Evolutionary conservation across 2,797 vertebrate genomes (phyloP), one percentile per base, ranked within the genome.

Genomic region (Scomberomorus guttatus): DNA sequence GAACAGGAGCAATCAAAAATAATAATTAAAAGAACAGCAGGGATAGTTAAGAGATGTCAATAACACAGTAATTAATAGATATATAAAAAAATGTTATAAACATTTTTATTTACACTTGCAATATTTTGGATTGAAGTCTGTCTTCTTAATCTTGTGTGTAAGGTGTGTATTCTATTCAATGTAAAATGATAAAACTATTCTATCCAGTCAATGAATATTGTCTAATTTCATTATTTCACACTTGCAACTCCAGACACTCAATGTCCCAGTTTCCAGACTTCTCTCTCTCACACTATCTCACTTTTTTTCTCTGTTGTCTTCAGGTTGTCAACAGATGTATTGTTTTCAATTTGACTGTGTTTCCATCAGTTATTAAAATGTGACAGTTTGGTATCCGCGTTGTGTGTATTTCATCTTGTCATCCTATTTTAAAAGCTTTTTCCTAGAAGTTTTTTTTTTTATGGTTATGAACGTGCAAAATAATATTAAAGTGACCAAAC

Each of bases 231-330:
- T 44, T 50, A 50, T 72, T 71, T 74, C 12, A 52, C n/a, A 54
- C 17, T 42, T 58, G 5, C 48, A 52, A 2, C n/a, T 61, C 11
- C 20, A 50, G 32, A 73, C 10, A 10, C 24, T 54, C 14, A 46
- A 42, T 48, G 69, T 73, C 66, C 77, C 55, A 70, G 37, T 81
- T 75, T 58, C 22, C 39, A 70, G 17, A 37, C 60, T 46, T 65
- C 17, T 57, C 39, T 60, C 7, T 52, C 11, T 14, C 34, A 9
- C 34, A 9, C 34, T 37, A 7, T 37, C 34, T 37, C 34, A 12
- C 25, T 14, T 32, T 32, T 32, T 27, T 46, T 46, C 22, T 58
- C 3, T 17, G 10, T 46, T 14, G 1, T 15, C 4, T 15, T 18
- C 3, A 50, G 25, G 61, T 29, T 24, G 48, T 3, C 12, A 14